These are phyloP conservation scores for Andrena marginata DNA, from an alignment of 2,888 invertebrate species.

Conservation along the genomic window DNA sequence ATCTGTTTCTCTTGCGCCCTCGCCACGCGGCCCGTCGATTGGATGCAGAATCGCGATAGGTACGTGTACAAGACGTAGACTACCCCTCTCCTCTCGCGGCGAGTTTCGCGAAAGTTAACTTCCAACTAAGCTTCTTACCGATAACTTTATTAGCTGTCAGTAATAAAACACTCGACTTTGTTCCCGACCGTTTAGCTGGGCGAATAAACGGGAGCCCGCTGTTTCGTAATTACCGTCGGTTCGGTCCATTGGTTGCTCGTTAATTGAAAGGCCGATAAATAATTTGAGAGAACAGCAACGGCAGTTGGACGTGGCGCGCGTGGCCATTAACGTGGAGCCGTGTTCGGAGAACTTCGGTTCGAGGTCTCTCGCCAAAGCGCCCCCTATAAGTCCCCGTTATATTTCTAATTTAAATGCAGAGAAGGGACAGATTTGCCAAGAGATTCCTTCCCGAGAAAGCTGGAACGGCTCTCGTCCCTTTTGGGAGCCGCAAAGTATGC, in stretches of 20 bases:
- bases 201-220: slow-evolving; percentile 14
- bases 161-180: slow-evolving; percentile 37
- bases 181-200: slow-evolving; percentile 11
- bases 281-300: slow-evolving; percentile 30
- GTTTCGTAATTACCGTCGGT: slow-evolving; percentile 39
- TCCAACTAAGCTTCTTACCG: slow-evolving; percentile 27
- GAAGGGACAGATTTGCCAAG: neutral
- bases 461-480: neutral
- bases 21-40: neutral
- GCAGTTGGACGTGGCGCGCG: slow-evolving; percentile 2
- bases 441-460: neutral
- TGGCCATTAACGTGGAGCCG: slow-evolving; percentile 11
- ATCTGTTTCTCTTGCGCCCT: neutral
- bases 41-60: too few species aligned
- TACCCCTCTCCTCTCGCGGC: neutral
- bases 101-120: slow-evolving; percentile 9
- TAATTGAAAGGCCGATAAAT: slow-evolving; percentile 41
- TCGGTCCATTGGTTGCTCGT: slow-evolving; percentile 25
- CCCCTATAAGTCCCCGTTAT: slow-evolving; percentile 7
- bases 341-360: neutral
- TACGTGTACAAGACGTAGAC: too few species aligned
- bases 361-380: neutral
- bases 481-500: neutral
- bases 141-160: slow-evolving; percentile 40
- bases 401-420: slow-evolving; percentile 46